A percentile compares a stretch with the other conserved stretches of the same genome.
Conservation (phyloP, 2,797 vertebrate species). For the Typhlichthys subterraneus region DNA sequence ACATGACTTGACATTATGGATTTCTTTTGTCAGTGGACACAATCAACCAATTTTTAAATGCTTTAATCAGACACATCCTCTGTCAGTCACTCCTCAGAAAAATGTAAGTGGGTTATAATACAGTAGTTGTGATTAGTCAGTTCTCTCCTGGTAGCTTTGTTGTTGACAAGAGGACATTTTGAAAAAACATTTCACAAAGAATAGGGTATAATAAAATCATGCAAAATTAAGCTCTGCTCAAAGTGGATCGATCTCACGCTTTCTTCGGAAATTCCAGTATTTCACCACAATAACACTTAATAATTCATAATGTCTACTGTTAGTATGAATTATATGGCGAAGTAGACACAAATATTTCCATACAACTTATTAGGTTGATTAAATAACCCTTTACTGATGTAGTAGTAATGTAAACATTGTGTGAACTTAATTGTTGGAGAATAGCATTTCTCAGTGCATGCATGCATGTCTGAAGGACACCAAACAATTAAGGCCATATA, state of each 20-base stretch:
- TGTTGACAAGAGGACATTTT: not conserved
- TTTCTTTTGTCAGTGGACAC: constrained; percentile 1
- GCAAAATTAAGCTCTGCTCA: no score
- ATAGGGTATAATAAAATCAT: not conserved
- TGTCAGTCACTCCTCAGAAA: not conserved
- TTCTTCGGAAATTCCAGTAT: no score
- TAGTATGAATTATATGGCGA: no score
- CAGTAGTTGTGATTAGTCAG: not conserved
- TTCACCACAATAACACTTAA: no score
- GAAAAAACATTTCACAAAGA: not conserved
- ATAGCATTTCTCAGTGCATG: not conserved
- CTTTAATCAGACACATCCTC: not conserved
- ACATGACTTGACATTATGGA: constrained; percentile 12
- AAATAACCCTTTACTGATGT: no score
- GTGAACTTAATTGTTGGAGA: not conserved
- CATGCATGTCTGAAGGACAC: not conserved
- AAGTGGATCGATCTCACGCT: no score
- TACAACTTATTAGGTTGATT: no score
- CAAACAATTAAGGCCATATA: no score
- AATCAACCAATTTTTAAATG: not conserved
- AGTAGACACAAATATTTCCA: no score
- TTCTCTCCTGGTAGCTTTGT: not conserved
- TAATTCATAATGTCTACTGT: no score
- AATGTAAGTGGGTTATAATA: not conserved
- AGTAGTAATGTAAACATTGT: no score